These are phyloP conservation scores for Phaetusa simplex DNA, from an alignment of 2,113 vertebrate species.

Conservation along the genomic window DNA sequence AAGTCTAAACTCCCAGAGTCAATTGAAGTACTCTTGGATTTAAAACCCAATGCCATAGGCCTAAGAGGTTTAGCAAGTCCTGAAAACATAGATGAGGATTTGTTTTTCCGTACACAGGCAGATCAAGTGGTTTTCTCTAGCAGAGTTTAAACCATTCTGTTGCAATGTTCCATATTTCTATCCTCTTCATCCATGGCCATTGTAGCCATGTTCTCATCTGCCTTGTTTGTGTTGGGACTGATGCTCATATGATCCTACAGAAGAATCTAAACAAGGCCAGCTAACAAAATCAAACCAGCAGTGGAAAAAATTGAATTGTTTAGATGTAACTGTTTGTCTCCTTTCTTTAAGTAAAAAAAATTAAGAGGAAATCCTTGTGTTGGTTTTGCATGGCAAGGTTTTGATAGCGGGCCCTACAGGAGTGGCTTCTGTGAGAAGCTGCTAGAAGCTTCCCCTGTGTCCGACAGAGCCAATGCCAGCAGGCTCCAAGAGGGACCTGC, in stretches of 20 bases:
- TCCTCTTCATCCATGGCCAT: background rate
- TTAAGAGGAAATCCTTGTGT: background rate
- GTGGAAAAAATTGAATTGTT: background rate
- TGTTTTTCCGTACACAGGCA: background rate
- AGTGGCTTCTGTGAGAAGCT: background rate
- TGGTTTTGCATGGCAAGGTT: background rate
- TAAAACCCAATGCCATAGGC: background rate
- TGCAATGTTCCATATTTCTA: background rate
- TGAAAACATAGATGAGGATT: background rate
- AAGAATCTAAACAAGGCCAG: background rate
- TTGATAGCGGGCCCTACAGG: background rate
- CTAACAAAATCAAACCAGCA: background rate
- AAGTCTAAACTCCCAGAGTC: background rate
- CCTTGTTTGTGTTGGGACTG: background rate
- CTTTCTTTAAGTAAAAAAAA: background rate
- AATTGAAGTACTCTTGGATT: background rate
- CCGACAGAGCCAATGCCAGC: rapidly evolving
- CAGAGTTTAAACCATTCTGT: background rate
- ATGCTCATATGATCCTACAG: background rate
- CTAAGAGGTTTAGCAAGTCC: background rate
- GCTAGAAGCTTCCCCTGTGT: background rate
- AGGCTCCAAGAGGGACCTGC: rapidly evolving
- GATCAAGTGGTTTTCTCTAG: background rate
- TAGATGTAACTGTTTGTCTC: background rate
- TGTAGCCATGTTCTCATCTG: background rate